A percentile compares a stretch with the other conserved stretches of the same genome.
These are phyloP conservation scores for Steatocranus sp. DNA, from an alignment of 2,797 vertebrate genomes.

Conservation along the genomic window DNA sequence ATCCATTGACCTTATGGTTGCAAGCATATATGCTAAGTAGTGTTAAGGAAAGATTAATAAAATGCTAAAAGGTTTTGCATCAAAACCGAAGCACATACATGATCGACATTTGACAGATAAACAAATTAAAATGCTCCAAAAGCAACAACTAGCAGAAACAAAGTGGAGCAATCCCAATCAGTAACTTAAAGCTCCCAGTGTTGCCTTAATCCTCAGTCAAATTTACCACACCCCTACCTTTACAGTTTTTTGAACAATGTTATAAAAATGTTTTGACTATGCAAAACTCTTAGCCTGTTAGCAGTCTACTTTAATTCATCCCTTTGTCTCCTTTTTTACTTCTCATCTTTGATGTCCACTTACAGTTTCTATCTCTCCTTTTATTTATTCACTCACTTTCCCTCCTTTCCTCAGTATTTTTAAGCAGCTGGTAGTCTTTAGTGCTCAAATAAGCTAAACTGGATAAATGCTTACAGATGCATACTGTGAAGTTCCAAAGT, in stretches of 20 bases:
- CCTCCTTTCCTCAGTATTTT: background rate
- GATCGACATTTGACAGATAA: background rate
- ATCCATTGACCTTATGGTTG: background rate
- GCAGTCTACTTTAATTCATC: background rate
- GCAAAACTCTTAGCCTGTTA: background rate
- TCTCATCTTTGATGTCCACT: background rate
- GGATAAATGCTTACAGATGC: slow-evolving; percentile 13
- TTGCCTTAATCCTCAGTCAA: background rate
- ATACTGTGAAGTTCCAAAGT: background rate
- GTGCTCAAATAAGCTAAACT: background rate
- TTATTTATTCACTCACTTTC: background rate
- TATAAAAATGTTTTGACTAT: background rate
- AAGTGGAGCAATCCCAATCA: background rate
- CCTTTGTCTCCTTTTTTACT: background rate
- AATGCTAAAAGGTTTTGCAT: background rate
- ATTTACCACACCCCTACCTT: background rate
- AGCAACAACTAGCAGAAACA: background rate
- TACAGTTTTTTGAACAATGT: background rate
- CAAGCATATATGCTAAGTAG: background rate
- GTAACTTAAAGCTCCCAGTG: background rate
- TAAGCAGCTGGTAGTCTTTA: background rate
- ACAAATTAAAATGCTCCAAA: background rate
- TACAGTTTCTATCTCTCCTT: background rate
- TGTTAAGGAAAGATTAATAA: background rate
- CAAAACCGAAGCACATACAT: background rate